Percentiles rank a stretch among this genome's conserved stretches.
Conservation (phyloP, 2,113 vertebrate species). For the Protomyctophum bolini region DNA sequence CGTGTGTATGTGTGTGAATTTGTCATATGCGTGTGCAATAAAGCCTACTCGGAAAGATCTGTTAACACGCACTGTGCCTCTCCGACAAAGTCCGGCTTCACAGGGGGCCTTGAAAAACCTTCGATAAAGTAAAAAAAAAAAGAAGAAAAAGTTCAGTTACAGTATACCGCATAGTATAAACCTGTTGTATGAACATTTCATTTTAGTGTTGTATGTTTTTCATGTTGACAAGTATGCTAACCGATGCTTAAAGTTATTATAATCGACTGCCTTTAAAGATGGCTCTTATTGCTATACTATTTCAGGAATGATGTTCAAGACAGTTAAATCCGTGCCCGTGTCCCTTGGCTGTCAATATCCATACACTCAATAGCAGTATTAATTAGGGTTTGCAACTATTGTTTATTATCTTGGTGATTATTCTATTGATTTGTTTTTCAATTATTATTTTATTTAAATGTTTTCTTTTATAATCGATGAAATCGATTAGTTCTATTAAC, state of each 20-base stretch:
- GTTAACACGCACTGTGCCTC: slow-evolving; percentile 57
- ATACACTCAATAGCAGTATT: slow-evolving; percentile 7
- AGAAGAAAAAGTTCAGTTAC: too few species aligned
- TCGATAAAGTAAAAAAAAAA: not conserved
- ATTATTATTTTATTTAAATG: too few species aligned
- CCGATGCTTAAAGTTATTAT: slow-evolving; percentile 48
- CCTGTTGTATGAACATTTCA: slow-evolving; percentile 40
- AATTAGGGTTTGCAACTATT: not conserved
- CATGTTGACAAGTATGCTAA: slow-evolving; percentile 41
- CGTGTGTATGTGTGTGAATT: slow-evolving; percentile 4
- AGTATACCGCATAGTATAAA: slow-evolving; percentile 23
- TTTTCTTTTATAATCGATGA: too few species aligned
- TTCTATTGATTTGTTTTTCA: not conserved
- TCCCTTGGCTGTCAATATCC: slow-evolving; percentile 15
- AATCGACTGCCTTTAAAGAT: slow-evolving; percentile 32
- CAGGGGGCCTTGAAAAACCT: slow-evolving; percentile 34
- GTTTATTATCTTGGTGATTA: not conserved
- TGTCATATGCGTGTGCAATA: slow-evolving; percentile 5
- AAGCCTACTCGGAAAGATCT: slow-evolving; percentile 34
- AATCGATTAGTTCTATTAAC: too few species aligned
- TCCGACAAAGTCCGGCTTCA: slow-evolving; percentile 46
- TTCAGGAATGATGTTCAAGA: slow-evolving; percentile 49
- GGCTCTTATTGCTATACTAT: slow-evolving; percentile 18
- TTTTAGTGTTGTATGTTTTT: slow-evolving; percentile 32
- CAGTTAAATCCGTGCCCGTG: slow-evolving; percentile 15